Evolutionary conservation across 2,113 vertebrate genomes (phyloP).

Genomic region (Cebidichthys violaceus): DNA sequence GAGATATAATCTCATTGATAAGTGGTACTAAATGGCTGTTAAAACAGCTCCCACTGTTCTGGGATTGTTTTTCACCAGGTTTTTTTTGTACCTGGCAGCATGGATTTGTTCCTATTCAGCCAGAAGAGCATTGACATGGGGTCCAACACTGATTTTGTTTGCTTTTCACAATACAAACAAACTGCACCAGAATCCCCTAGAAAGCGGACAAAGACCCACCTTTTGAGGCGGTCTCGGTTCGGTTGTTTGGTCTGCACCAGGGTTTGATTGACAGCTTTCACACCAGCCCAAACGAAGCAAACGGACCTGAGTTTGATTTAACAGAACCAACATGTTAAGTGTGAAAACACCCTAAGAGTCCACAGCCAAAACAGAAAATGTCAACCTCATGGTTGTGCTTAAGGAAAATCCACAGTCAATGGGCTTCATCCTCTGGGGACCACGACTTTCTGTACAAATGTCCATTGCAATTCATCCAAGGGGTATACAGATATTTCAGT

Average conservation of each 20-base stretch:
- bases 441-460: background rate
- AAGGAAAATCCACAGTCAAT: background rate
- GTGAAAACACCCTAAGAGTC: background rate
- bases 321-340: background rate
- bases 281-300: too few relatives aligned
- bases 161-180: background rate
- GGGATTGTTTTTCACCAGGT: background rate
- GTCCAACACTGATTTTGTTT: background rate
- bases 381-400: background rate
- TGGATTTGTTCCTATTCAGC: background rate
- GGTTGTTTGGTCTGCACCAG: too few relatives aligned
- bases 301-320: background rate
- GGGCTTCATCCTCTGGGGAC: background rate
- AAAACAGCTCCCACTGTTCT: background rate
- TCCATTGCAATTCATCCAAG: background rate
- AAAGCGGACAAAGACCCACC: background rate
- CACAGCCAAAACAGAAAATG: background rate
- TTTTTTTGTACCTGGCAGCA: background rate
- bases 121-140: background rate
- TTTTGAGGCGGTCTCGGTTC: background rate
- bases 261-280: too few relatives aligned
- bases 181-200: background rate
- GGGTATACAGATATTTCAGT: background rate
- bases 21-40: background rate
- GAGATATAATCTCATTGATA: background rate